Base-by-base conservation (phyloP, 2,797 vertebrate genomes). In the Acridotheres tristis region DNA sequence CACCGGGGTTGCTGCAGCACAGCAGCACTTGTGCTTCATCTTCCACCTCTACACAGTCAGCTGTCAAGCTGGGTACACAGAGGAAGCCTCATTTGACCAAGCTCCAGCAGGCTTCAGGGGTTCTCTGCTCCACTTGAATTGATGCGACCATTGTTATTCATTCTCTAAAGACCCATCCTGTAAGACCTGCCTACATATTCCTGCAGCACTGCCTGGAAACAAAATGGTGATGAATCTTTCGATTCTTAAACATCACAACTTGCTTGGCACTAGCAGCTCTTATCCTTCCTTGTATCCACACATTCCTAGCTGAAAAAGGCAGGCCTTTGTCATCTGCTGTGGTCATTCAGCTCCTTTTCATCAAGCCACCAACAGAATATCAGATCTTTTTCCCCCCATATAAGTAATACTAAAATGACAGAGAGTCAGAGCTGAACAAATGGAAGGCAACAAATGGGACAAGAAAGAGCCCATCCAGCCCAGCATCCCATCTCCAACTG, bases 301-400 rank as follows among this genome's bases (percentile, higher is more conserved):
- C 14, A 19, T 8, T 62, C 50, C 45, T 20, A 73, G 6, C 23
- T 15, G 43, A 59, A 50, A 38, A 11, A 25, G 9, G 16, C 22
- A 69, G 48, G 5, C 22, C 32, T 65, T 69, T 25, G 18, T 1
- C 7, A 17, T 25, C 59, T 63, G 40, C 72, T 38, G 22, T 9
- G 27, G 38, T 50, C n/a, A 36, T 55, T 66, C 59, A 85, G 36
- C 34, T 69, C 42, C 59, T 45, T 79, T 86, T n/a, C 38, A 53
- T 25, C 45, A 67, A 38, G 40, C 11, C 68, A 47, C 62, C 23
- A 25, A 34, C 9, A 78, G 26, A 71, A 0, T 10, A 73, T 19
- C 30, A 63, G 32, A 43, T 8, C 2, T 4, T 61, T 17, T 16
- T 1, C 0, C 1, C 0, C 12, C 4, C 4, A 6, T 2, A 0